A percentile compares a stretch with the other conserved stretches of the same genome.
Evolutionary conservation across 1,140 invertebrate genomes (phyloP).

Genomic region (Drosophila baimaii): DNA sequence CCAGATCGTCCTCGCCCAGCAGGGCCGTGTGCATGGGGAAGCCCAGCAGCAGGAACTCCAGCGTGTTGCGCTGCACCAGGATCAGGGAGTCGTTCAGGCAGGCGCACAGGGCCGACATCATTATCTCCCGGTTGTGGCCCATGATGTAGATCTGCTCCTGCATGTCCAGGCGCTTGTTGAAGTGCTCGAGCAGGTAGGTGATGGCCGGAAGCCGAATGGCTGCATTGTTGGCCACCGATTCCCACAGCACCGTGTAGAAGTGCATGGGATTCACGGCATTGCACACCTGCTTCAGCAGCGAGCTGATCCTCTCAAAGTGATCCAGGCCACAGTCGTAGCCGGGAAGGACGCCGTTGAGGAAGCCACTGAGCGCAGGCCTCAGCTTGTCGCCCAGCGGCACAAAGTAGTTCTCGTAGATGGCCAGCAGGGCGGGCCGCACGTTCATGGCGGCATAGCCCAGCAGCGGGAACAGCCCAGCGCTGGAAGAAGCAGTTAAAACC

Average conservation of each 20-base stretch:
- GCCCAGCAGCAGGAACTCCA: slow-evolving; percentile 93
- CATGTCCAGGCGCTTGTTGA: slow-evolving; percentile 92
- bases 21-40: slow-evolving; percentile 95
- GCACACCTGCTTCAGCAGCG: slow-evolving; percentile 90
- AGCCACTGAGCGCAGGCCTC: slow-evolving; percentile 93
- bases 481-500: slow-evolving; percentile 29
- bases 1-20: slow-evolving; percentile 90
- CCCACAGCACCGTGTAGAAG: slow-evolving; percentile 96
- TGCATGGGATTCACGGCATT: slow-evolving; percentile 91
- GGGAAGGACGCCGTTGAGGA: slow-evolving; percentile 92
- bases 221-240: slow-evolving; percentile 92
- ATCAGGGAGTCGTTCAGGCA: slow-evolving; percentile 92
- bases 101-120: slow-evolving; percentile 86
- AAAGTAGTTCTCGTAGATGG: slow-evolving; percentile 97
- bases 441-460: slow-evolving; percentile 96
- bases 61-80: slow-evolving; percentile 93
- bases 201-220: slow-evolving; percentile 94
- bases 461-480: slow-evolving; percentile 93
- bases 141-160: slow-evolving; percentile 94
- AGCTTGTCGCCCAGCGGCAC: slow-evolving; percentile 92
- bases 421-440: slow-evolving; percentile 92
- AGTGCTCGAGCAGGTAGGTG: slow-evolving; percentile 92
- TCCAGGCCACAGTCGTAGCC: slow-evolving; percentile 96
- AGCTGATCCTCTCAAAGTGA: slow-evolving; percentile 93
- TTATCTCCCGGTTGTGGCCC: slow-evolving; percentile 93